These are phyloP conservation scores for Tyria jacobaeae DNA, from an alignment of 2,888 invertebrate species.

Conservation along the genomic window DNA sequence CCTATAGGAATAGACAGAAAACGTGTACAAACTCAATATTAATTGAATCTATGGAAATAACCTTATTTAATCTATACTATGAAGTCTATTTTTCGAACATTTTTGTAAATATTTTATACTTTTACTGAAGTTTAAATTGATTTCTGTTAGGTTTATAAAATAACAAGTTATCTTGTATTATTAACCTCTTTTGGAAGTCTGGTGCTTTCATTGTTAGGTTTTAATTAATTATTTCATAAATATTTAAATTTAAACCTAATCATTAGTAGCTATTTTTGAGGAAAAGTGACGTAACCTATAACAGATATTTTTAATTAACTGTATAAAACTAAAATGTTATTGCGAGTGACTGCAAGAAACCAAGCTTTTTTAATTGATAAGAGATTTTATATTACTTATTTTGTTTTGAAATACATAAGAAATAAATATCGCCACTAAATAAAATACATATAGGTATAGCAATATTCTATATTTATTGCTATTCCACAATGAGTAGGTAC, in stretches of 20 bases:
- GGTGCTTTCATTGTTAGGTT: conserved; percentile 9
- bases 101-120: conserved; percentile 41
- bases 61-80: conserved; percentile 22
- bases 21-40: conserved; percentile 28
- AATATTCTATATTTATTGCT: too few relatives aligned
- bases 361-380: neutral
- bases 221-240: conserved; percentile 17
- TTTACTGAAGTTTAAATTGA: neutral
- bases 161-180: neutral
- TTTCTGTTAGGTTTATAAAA: neutral
- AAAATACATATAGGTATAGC: too few relatives aligned
- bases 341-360: neutral
- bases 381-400: neutral
- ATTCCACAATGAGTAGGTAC: too few relatives aligned
- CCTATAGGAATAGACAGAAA: neutral
- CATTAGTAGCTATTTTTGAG: neutral
- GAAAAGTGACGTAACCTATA: neutral
- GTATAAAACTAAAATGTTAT: neutral
- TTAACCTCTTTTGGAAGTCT: neutral
- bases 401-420: neutral
- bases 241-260: neutral
- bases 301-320: neutral
- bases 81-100: conserved; percentile 46
- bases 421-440: neutral
- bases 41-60: conserved; percentile 17